Base-by-base conservation (phyloP, 2,113 vertebrate genomes). In the Noturus placidus region DNA sequence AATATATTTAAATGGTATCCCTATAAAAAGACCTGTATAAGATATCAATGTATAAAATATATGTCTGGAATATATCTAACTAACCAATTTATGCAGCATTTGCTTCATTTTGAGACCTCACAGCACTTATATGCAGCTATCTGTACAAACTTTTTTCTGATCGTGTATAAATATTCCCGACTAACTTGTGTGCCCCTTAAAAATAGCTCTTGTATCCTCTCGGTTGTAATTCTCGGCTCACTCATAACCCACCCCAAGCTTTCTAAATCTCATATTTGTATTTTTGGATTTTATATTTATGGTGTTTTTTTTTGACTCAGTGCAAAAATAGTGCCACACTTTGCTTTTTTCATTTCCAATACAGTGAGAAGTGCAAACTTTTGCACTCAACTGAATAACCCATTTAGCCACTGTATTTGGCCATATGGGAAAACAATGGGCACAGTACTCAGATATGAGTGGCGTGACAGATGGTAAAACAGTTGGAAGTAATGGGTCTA, bases 371-470 rank as follows among this genome's bases (percentile, higher is more conserved):
- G 79, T 25, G 42, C 56, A 61, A 82, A 61, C 79, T 59, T 61
- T 82, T 61, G 33, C 56, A 82, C 79, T 61, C 33, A 61, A 82
- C 79, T 27, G 57, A 52, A 56, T 61, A 80, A 86, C 85, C 61
- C 85, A 69, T 80, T 86, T 52, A 67, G 42, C 65, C 59, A 69
- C 2, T 63, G 61, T 13, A 81, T 63, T 86, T 54, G 77, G 77
- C 85, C 85, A 87, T 87, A 87, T 81, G 77, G 85, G 33, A 14
- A 87, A 87, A 81, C 85, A 70, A 87, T 81, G 52, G 85, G 35
- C 77, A 81, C 20, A 6, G 61, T 38, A 69, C 76, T 13, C 50
- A 69, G 61, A 80, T 27, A 80, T 80, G 85, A 79, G 85, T 80
- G 50, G 50, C 11, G 4, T 80, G 59, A 69, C 85, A 87, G 88